A percentile compares a stretch with the other conserved stretches of the same genome.
phyloP scores from a whole-genome alignment of 2,888 invertebrate genomes.

The Hydropsyche betteni region DNA sequence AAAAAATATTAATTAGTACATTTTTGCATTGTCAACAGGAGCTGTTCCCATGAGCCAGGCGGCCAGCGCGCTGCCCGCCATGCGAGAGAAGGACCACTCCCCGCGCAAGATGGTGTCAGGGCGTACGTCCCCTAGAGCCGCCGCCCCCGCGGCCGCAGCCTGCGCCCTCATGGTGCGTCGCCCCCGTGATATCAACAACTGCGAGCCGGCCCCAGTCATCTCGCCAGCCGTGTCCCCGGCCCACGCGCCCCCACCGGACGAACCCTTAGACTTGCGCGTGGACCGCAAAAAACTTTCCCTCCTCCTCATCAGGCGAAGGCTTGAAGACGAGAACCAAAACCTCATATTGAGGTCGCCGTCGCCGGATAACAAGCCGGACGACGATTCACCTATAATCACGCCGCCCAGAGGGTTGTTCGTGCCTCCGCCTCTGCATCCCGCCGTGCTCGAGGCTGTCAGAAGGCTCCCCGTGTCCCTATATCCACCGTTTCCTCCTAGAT shows the following conservation, averaged over 20 bases:
- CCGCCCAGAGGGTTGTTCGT: conserved; percentile 63
- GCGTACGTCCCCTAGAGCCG: conserved; percentile 53
- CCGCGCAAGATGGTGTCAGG: conserved; percentile 83
- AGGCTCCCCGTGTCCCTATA: conserved; percentile 63
- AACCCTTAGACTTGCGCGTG: conserved; percentile 88
- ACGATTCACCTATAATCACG: conserved; percentile 48
- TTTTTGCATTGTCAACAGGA: conserved; percentile 45
- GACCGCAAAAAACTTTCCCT: conserved; percentile 78
- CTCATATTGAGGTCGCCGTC: conserved; percentile 72
- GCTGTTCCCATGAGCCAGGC: conserved; percentile 74
- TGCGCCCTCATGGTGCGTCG: conserved; percentile 56
- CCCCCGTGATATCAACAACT: conserved; percentile 55
- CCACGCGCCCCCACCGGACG: conserved; percentile 67
- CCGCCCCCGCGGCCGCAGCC: conserved; percentile 54
- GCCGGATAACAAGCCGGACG: conserved; percentile 58
- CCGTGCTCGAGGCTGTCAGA: conserved; percentile 63
- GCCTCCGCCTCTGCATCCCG: conserved; percentile 68
- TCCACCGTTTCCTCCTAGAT: conserved; percentile 62
- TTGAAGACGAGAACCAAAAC: conserved; percentile 89
- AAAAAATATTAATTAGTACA: not conserved
- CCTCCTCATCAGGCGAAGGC: conserved; percentile 61
- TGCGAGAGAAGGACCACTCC: conserved; percentile 92
- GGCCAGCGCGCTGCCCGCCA: conserved; percentile 76
- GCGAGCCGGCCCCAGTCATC: conserved; percentile 68
- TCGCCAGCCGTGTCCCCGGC: conserved; percentile 66